phyloP scores from a whole-genome alignment of 2,888 invertebrate species.

The Dendrolimus pini region DNA sequence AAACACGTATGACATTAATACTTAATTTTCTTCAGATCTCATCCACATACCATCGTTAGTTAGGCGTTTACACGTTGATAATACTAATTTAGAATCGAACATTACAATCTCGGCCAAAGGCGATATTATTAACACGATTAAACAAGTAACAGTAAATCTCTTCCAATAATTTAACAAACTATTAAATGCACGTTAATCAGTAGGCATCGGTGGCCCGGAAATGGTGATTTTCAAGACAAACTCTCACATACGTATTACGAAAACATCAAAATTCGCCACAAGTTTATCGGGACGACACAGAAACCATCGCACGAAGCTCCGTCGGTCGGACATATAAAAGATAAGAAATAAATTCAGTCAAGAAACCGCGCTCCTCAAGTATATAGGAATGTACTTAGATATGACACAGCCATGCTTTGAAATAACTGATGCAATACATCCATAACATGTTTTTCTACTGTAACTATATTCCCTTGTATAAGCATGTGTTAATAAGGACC shows the following conservation, averaged over 20 bases:
- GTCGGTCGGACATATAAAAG: background rate
- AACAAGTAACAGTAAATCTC: constrained; percentile 68
- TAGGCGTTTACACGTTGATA: constrained; percentile 12
- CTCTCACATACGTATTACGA: too few relatives aligned
- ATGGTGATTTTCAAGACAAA: constrained; percentile 23
- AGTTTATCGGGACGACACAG: too few relatives aligned
- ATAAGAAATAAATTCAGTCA: constrained; percentile 52
- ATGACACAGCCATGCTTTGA: constrained; percentile 57
- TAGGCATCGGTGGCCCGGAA: constrained; percentile 49
- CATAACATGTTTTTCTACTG: constrained; percentile 6
- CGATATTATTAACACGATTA: constrained; percentile 49
- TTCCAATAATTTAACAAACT: constrained; percentile 68
- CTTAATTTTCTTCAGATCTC: constrained; percentile 2
- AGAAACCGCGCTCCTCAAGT: constrained; percentile 47
- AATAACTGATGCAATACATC: constrained; percentile 18
- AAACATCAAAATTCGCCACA: constrained; percentile 5
- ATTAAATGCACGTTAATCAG: constrained; percentile 62
- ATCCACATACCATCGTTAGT: constrained; percentile 42
- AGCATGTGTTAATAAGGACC: too few relatives aligned
- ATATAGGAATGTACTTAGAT: constrained; percentile 62
- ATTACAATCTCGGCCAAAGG: constrained; percentile 33
- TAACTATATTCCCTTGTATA: too few relatives aligned
- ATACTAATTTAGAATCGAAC: constrained; percentile 27
- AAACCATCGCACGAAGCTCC: too few relatives aligned
- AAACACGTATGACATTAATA: background rate